Base-by-base conservation (phyloP, 2,888 invertebrate genomes). In the Prenolepis imparis region DNA sequence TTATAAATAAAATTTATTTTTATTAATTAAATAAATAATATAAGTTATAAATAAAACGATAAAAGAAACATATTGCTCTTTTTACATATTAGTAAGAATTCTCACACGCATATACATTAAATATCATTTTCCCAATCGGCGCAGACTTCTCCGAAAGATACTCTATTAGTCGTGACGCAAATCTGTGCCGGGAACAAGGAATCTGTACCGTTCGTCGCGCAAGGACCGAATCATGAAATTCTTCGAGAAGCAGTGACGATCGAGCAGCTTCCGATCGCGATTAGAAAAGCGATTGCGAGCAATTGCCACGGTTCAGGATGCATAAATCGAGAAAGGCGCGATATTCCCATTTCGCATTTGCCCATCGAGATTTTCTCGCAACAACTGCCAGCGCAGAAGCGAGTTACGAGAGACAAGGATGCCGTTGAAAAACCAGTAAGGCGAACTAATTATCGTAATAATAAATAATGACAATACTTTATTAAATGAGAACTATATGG, bases 141-240 rank as follows among this genome's bases (percentile, higher is more conserved):
- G 0, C 59, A 93, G 93, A 77, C 83, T 1, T 85, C 90, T 4
- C 57, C 52, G 4, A 73, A 82, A 9, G 89, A 93, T 18, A 91
- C 91, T n/a, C 86, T 93, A 5, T 12, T 92, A 28, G 85, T 93
- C 5, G 82, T 93, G 1, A 78, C 84, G 1, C 89, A 89, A 64
- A 78, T 77, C n/a, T 91, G 91, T 66, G 83, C 90, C 0, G 68
- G 72, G 18, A 80, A 74, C 5, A 59, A 70, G 1, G 85, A 85
- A 11, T 73, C 77, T 0, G 18, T 78, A 18, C 89, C 91, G 15
- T 90, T 90, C n/a, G 87, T 89, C 63, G 92, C 91, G 0, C 78
- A 87, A 68, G 94, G 94, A n/a, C 91, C 92, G 2, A 88, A 90
- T 24, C 83, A 87, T 1, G 84, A 73, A 21, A 48, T 63, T 5